Evolutionary conservation across 2,888 invertebrate species (phyloP).

Genomic region (Unio pictorum): DNA sequence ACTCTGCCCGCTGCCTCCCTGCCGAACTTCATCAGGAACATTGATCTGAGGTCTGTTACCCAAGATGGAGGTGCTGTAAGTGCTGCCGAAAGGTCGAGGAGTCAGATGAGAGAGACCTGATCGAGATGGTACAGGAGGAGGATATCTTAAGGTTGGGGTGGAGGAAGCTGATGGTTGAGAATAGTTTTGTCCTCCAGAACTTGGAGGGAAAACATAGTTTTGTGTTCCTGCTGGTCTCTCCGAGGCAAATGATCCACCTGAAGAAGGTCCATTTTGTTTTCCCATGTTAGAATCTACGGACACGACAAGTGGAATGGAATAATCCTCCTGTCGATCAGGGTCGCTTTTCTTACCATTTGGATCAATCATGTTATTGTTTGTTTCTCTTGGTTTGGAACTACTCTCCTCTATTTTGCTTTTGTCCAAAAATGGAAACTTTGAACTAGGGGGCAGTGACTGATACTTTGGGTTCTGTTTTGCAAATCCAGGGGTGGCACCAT

Average conservation of each 20-base stretch:
- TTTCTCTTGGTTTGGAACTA: conserved; percentile 23
- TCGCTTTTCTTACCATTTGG: conserved; percentile 19
- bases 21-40: conserved; percentile 57
- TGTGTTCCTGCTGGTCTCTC: too few relatives aligned
- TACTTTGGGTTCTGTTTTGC: conserved; percentile 92
- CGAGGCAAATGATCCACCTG: too few relatives aligned
- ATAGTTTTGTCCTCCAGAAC: too few relatives aligned
- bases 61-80: conserved; percentile 52
- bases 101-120: conserved; percentile 52
- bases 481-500: conserved; percentile 73
- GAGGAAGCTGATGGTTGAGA: background rate
- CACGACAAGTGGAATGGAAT: conserved; percentile 37
- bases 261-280: conserved; percentile 31
- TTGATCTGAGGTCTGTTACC: conserved; percentile 45
- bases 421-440: conserved; percentile 77
- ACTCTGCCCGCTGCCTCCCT: conserved; percentile 67
- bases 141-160: conserved; percentile 13
- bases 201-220: too few relatives aligned
- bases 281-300: conserved; percentile 29
- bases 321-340: conserved; percentile 35
- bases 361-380: conserved; percentile 37
- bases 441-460: conserved; percentile 91
- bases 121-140: conserved; percentile 27
- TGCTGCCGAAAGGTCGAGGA: conserved; percentile 62
- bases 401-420: conserved; percentile 18